Evolutionary conservation across 2,113 vertebrate species (phyloP), one percentile per base, ranked within the genome.

Genomic region (Apeltes quadracus): DNA sequence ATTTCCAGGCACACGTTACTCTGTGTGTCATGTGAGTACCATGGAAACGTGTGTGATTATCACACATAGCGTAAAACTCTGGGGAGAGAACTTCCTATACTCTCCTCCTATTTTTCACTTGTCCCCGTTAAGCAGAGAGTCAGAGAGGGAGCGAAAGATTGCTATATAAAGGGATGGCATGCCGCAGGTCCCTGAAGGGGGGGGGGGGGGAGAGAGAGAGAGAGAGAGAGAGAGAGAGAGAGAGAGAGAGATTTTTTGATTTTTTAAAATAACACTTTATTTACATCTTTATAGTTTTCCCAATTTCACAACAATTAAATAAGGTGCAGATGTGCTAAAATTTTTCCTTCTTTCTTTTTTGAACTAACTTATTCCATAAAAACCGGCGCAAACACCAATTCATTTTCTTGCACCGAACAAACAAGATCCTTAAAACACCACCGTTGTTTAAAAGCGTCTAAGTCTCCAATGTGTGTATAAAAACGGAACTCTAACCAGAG

Each of bases 91-190:
- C 56, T 81, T 70, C 39, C 23, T 63, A 12, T 14, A 8, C 70
- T 59, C 58, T 61, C 46, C 61, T 66, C 22, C 69, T 57, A 54
- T 79, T 88, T 88, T 88, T 84, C 81, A 84, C 48, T 81, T 11
- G 9, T 46, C 36, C 79, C 69, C 82, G 84, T 78, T 88, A 89
- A 89, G 85, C 82, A 85, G 51, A 65, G 54, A 46, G 41, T 23
- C 41, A 41, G 63, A 66, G 46, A 22, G 27, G 44, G 38, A 56
- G 56, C 72, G 72, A 75, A 75, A 83, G 38, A 84, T 88, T 85
- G 32, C 91, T 92, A 92, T 90, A 92, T 92, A 91, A 92, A 92
- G 91, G 79, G 82, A 92, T 89, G 89, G 87, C 84, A 91, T 87
- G 87, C 88, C 59, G 22, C 76, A 68, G n/a, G n/a, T 88, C 89